phyloP scores from a whole-genome alignment of 2,888 invertebrate species.

The Lamellibrachia columna region DNA sequence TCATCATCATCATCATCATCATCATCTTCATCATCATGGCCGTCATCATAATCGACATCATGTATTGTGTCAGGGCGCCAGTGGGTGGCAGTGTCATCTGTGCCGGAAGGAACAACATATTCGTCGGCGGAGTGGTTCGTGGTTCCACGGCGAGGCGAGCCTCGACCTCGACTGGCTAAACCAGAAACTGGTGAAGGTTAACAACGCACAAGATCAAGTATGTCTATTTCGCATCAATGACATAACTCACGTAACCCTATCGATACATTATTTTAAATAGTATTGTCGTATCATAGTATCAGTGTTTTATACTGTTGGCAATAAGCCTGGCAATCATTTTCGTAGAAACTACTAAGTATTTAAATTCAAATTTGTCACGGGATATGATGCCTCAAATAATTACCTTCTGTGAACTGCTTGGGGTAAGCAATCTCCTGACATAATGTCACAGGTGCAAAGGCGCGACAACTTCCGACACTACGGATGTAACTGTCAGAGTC shows the following conservation, averaged over 20 bases:
- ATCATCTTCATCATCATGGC: background rate
- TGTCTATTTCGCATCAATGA: background rate
- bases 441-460: too few relatives aligned
- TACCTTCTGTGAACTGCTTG: too few relatives aligned
- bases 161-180: background rate
- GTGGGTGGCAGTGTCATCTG: background rate
- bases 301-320: too few relatives aligned
- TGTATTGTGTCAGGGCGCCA: background rate
- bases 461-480: too few relatives aligned
- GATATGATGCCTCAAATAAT: too few relatives aligned
- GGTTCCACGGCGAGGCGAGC: background rate
- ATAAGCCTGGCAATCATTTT: background rate
- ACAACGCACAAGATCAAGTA: background rate
- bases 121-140: background rate
- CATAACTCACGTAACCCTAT: background rate
- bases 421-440: too few relatives aligned
- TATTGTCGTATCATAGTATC: too few relatives aligned
- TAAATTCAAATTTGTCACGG: too few relatives aligned
- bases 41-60: background rate
- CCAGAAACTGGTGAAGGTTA: background rate
- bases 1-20: background rate
- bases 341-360: too few relatives aligned
- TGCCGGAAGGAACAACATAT: background rate
- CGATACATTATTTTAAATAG: too few relatives aligned
- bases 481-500: too few relatives aligned